Evolutionary conservation across 2,888 invertebrate species (phyloP), one percentile per base, ranked within the genome.

Genomic region (Eucriotettix oculatus): DNA sequence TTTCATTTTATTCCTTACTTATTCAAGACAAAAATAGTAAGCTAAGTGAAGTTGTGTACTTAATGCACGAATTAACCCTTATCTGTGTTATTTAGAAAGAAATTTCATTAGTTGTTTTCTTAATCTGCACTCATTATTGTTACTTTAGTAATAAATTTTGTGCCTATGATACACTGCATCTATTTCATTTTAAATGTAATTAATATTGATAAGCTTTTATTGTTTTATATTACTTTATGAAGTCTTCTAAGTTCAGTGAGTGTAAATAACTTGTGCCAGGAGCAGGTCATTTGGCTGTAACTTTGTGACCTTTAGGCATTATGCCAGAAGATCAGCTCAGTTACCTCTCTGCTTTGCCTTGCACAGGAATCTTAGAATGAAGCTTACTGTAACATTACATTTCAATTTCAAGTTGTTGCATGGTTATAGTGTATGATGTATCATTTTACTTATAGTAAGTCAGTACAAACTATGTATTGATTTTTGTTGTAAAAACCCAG

Each of bases 331-430:
- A 54, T 43, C 42, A 40, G 54, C 52, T 64, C 64, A 66, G 64
- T 65, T 63, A 62, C 62, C 60, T 60, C 57, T 59, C 61, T 57
- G 62, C 64, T 62, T 65, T 62, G 64, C 65, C 63, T 66, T 66
- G 64, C 62, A 64, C 61, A 64, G 64, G 64, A 42, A 57, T 52
- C 16, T 29, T 29, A 29, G 29, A 29, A 29, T 29, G 29, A 29
- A 29, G 29, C 29, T 29, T 42, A 56, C 42, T n/a, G 10, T n/a
- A 16, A n/a, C 11, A 16, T 56, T 56, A 42, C 9, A 56, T 48
- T 48, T 48, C 41, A 56, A 42, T 2, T 56, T 56, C 48, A 48
- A n/a, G 9, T 48, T 48, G 9, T 14, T 29, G 29, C 7, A 29
- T 29, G 29, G 29, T 29, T 29, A 7, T 29, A 29, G 7, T 5